Evolutionary conservation across 1,140 invertebrate species (phyloP).

Genomic region (Tetraneura akinire): DNA sequence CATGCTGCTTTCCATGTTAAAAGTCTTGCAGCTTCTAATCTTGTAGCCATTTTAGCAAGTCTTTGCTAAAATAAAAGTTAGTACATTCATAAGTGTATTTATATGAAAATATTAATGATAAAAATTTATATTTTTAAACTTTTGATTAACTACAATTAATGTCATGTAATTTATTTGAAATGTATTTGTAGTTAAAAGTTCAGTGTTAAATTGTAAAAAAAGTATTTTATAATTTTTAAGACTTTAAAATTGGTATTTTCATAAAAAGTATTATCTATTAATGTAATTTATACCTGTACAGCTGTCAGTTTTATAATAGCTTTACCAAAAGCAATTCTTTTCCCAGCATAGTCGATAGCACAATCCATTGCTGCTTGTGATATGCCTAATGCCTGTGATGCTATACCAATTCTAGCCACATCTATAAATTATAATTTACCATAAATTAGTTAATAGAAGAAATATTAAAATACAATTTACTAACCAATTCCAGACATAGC

Average conservation of each 20-base stretch:
- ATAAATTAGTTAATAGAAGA: not conserved
- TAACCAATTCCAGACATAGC: conserved; percentile 61
- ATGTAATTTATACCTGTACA: conserved; percentile 59
- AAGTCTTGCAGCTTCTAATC: conserved; percentile 63
- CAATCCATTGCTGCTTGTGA: conserved; percentile 66
- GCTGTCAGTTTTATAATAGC: conserved; percentile 65
- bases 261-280: not conserved
- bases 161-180: too few species aligned
- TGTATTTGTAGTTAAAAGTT: too few species aligned
- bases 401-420: conserved; percentile 64
- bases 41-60: conserved; percentile 66
- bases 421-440: conserved; percentile 56
- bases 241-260: too few species aligned
- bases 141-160: too few species aligned
- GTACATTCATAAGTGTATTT: not conserved
- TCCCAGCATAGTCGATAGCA: conserved; percentile 66
- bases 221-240: too few species aligned
- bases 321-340: conserved; percentile 64
- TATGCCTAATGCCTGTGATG: conserved; percentile 63
- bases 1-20: conserved; percentile 66
- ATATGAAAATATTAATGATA: too few species aligned
- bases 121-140: too few species aligned
- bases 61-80: conserved; percentile 52
- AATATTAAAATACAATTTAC: not conserved
- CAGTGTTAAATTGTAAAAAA: too few species aligned